Evolutionary conservation across 1,140 invertebrate species (phyloP).

Genomic region (Eulimnadia texana): DNA sequence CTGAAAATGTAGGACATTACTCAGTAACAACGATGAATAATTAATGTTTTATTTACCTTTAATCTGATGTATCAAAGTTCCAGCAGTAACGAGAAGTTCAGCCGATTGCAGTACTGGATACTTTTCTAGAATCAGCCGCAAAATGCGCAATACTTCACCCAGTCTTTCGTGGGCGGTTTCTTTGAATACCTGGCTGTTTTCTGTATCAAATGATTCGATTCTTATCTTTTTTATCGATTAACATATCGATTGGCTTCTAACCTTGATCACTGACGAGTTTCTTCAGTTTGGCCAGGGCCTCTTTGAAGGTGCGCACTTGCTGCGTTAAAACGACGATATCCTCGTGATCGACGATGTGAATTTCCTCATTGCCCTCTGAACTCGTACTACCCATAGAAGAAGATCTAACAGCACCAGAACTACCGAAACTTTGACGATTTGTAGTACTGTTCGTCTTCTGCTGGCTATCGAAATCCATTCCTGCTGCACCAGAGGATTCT

Average conservation of each 20-base stretch:
- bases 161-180: constrained; percentile 34
- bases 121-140: constrained; percentile 35
- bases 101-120: constrained; percentile 38
- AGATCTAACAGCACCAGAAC: no score
- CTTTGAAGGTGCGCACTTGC: constrained; percentile 37
- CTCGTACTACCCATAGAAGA: constrained; percentile 29
- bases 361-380: constrained; percentile 28
- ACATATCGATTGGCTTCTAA: no score
- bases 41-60: constrained; percentile 30
- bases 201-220: no score
- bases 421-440: no score
- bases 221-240: no score
- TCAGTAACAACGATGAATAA: not conserved
- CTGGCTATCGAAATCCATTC: no score
- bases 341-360: constrained; percentile 32
- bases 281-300: constrained; percentile 34
- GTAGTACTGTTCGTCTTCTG: no score
- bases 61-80: constrained; percentile 35
- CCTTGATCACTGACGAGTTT: constrained; percentile 31
- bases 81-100: constrained; percentile 34
- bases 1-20: constrained; percentile 19
- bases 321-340: constrained; percentile 38
- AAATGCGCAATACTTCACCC: constrained; percentile 35
- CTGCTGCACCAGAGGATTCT: no score
- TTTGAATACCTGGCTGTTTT: constrained; percentile 29